Evolutionary conservation across 2,888 invertebrate genomes (phyloP).

Genomic region (Tetanocera ferruginea): DNA sequence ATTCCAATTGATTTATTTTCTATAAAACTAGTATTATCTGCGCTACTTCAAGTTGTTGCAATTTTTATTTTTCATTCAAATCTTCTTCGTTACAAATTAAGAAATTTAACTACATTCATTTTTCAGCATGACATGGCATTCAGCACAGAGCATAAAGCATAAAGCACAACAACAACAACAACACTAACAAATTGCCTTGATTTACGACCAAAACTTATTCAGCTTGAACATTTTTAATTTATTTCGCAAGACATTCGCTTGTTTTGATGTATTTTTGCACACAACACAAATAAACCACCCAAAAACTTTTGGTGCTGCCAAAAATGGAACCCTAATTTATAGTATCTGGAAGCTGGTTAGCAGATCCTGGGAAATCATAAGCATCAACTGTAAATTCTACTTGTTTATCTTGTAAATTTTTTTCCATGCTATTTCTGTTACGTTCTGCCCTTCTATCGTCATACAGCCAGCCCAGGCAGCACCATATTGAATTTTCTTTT

Average conservation of each 20-base stretch:
- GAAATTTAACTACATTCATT: too few species aligned
- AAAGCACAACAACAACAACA: not conserved
- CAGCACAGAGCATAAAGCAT: too few species aligned
- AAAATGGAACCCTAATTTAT: conserved; percentile 30
- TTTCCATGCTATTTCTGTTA: not conserved
- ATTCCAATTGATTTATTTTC: too few species aligned
- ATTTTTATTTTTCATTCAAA: too few species aligned
- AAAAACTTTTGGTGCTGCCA: not conserved
- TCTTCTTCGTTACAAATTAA: too few species aligned
- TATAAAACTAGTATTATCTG: too few species aligned
- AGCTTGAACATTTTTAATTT: conserved; percentile 58
- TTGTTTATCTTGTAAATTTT: not conserved
- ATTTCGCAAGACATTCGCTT: conserved; percentile 48
- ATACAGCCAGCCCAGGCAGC: not conserved
- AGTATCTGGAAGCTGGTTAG: not conserved
- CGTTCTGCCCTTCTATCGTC: not conserved
- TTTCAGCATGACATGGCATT: too few species aligned
- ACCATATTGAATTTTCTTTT: conserved; percentile 22
- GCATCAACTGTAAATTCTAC: conserved; percentile 4
- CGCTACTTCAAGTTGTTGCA: too few species aligned
- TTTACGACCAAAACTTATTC: conserved; percentile 53
- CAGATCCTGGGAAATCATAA: conserved; percentile 10
- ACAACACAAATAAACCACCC: conserved; percentile 51
- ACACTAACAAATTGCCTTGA: conserved; percentile 40
- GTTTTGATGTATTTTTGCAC: conserved; percentile 48